phyloP scores from a whole-genome alignment of 2,888 invertebrate species.

The Acanthopleura granulata region DNA sequence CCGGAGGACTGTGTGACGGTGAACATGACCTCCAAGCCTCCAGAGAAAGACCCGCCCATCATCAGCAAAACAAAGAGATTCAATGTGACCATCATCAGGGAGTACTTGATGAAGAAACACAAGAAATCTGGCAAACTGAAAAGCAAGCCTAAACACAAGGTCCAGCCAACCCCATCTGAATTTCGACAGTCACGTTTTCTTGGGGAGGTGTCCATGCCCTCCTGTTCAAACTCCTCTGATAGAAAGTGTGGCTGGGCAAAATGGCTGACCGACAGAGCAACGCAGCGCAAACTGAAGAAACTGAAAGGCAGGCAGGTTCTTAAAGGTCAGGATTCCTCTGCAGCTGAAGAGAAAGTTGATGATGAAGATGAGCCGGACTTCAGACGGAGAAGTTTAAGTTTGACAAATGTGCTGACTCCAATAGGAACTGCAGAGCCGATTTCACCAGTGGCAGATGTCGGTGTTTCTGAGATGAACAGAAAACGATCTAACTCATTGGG shows the following conservation, averaged over 20 bases:
- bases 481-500: not conserved
- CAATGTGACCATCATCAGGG: conserved; percentile 8
- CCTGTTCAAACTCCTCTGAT: not conserved
- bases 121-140: not conserved
- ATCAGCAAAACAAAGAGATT: conserved; percentile 5
- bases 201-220: not conserved
- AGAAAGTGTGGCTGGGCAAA: not conserved
- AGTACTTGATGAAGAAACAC: not conserved
- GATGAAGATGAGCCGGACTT: not conserved
- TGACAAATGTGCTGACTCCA: not conserved
- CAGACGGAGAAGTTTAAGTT: not conserved
- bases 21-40: too few relatives aligned
- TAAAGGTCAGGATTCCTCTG: not conserved
- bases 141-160: not conserved
- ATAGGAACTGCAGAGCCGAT: not conserved
- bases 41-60: not conserved
- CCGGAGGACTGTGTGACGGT: not conserved
- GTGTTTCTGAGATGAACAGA: not conserved
- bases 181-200: not conserved
- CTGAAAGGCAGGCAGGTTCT: not conserved
- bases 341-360: not conserved
- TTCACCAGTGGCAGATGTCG: not conserved
- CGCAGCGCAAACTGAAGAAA: not conserved
- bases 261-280: not conserved
- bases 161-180: not conserved